A percentile compares a stretch with the other conserved stretches of the same genome.
These are phyloP conservation scores for Sinohyriopsis cumingii DNA, from an alignment of 2,888 invertebrate species.

Conservation along the genomic window DNA sequence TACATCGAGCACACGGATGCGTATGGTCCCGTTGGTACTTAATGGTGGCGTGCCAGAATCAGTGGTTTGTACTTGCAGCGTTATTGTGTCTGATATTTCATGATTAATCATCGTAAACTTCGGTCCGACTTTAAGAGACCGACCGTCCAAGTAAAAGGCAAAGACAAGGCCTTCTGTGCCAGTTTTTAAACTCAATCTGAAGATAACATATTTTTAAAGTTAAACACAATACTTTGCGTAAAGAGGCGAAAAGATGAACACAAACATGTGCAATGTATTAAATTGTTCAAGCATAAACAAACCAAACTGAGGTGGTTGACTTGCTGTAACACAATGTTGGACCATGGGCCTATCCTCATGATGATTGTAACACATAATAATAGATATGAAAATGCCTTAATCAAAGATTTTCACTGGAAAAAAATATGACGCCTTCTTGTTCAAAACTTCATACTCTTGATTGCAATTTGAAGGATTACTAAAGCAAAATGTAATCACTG, in stretches of 20 bases:
- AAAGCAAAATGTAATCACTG: no score
- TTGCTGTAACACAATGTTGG: no score
- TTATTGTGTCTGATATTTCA: constrained; percentile 34
- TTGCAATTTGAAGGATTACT: no score
- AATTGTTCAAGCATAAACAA: no score
- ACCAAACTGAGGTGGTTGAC: no score
- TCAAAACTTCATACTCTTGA: no score
- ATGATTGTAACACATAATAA: no score
- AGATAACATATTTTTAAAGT: not conserved
- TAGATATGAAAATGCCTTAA: no score
- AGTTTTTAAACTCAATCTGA: constrained; percentile 26
- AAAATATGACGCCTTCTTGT: no score
- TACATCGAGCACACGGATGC: constrained; percentile 32
- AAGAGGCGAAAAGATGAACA: not conserved
- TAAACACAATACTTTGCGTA: not conserved
- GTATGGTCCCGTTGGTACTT: constrained; percentile 23
- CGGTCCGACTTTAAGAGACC: constrained; percentile 33
- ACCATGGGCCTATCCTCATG: no score
- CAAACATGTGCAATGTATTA: no score
- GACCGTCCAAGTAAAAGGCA: constrained; percentile 32
- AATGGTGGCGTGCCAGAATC: constrained; percentile 44
- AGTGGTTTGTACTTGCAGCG: constrained; percentile 32
- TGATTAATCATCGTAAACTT: constrained; percentile 24
- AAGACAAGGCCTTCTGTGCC: constrained; percentile 22
- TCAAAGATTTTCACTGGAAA: no score